A percentile compares a stretch with the other conserved stretches of the same genome.
Conservation (phyloP, 2,113 vertebrate genomes). For the Rhodinocichla rosea region DNA sequence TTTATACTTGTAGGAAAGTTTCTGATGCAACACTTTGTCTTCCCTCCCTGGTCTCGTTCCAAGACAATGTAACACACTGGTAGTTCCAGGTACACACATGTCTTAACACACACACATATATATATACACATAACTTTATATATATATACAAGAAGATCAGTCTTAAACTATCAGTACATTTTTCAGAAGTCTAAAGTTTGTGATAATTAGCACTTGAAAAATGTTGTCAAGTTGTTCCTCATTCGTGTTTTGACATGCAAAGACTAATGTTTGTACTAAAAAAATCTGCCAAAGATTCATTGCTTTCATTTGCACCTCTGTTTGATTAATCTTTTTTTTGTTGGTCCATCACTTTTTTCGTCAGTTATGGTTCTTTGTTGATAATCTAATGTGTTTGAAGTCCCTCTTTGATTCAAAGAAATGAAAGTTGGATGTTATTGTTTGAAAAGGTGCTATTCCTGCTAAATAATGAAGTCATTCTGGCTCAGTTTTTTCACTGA, state of each 20-base stretch:
- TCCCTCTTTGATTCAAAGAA: slow-evolving; percentile 23
- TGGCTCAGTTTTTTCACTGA: background rate
- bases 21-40: background rate
- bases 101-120: background rate
- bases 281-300: background rate
- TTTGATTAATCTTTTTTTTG: background rate
- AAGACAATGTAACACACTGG: background rate
- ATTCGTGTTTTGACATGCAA: background rate
- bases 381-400: slow-evolving; percentile 20
- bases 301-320: slow-evolving; percentile 31
- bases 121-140: fast-evolving
- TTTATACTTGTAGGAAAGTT: background rate
- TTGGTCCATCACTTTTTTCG: background rate
- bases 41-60: background rate
- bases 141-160: background rate
- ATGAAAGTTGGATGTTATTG: background rate
- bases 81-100: background rate
- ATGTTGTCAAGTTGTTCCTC: background rate
- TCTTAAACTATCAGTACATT: background rate
- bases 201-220: background rate
- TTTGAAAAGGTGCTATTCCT: slow-evolving; percentile 20
- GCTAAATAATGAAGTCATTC: background rate
- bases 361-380: background rate
- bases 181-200: background rate
- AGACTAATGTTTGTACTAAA: background rate